These are phyloP conservation scores for Petrocephalus schoutedeni DNA, from an alignment of 2,797 vertebrate species.

Conservation along the genomic window DNA sequence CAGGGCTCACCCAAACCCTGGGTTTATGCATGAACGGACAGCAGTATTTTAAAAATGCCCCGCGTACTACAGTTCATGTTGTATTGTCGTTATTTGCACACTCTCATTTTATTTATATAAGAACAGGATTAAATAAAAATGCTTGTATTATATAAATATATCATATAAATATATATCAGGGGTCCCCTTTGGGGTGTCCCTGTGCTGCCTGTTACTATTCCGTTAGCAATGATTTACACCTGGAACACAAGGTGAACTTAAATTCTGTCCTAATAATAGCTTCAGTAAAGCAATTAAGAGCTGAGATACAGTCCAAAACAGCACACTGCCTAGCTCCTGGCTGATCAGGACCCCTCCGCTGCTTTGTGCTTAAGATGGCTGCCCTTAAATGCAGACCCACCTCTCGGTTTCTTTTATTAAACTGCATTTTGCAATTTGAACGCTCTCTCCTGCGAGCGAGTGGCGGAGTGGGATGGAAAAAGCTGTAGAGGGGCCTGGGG, in stretches of 20 bases:
- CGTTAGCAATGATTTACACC: background rate
- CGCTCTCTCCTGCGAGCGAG: background rate
- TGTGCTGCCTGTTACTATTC: background rate
- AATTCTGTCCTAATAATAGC: slow-evolving; percentile 7
- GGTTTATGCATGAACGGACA: background rate
- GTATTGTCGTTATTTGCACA: background rate
- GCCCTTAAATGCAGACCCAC: background rate
- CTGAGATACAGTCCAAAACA: background rate
- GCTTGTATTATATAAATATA: background rate
- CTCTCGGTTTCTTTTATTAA: background rate
- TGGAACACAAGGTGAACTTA: background rate
- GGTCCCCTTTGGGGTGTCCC: background rate
- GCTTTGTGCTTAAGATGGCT: background rate
- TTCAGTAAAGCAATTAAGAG: background rate
- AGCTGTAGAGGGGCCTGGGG: background rate
- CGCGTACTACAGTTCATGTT: background rate
- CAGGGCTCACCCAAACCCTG: background rate
- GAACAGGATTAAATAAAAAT: background rate
- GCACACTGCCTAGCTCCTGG: background rate
- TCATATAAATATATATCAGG: background rate
- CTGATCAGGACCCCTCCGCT: background rate
- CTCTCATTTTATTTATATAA: background rate
- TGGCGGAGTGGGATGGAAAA: background rate
- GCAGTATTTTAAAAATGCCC: background rate
- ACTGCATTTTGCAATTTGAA: background rate